Base-by-base conservation (phyloP, 2,797 vertebrate species). In the Catamblyrhynchus diadema region DNA sequence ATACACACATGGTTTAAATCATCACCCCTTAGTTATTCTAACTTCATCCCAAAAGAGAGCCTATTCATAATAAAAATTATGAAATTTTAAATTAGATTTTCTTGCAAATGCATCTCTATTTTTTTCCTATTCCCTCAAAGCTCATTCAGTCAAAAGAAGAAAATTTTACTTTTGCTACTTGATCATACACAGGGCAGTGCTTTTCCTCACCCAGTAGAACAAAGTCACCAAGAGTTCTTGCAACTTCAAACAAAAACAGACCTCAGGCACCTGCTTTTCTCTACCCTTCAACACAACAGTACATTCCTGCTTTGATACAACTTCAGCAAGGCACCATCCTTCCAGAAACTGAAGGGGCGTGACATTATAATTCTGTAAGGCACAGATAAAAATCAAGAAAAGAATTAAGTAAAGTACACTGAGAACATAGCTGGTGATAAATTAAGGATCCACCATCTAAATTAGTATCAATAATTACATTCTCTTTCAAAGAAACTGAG, bases 391-490 rank as follows among this genome's bases (percentile, higher is more conserved):
- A 93, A 93, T 51, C 72, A 87, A 71, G 69, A 64, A 66, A 74
- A 28, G n/a, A 90, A 87, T 80, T 47, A 60, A 18, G 33, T 50
- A 56, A 91, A 81, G 44, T 32, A 69, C 56, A 56, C 9, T 41
- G 59, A 75, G 66, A 94, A 67, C 45, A 44, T 3, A 66, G 25
- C 27, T 67, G 59, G 62, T 85, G 92, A 97, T 86, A 88, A 93
- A 93, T 83, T 42, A 80, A 42, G 39, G 35, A 77, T 45, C 45
- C 69, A 57, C 39, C 28, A 32, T 42, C 66, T 92, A 80, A 93
- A 96, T 94, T 83, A 90, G 78, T 48, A 90, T 8, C 45, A 89
- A 74, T 91, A 95, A 95, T 94, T 93, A 87, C 77, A 84, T 73
- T 90, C 62, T 42, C 50, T 51, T 93, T 78, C 87, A 81, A 80